Evolutionary conservation across 2,797 vertebrate genomes (phyloP), one percentile per base, ranked within the genome.

Genomic region (Onychomys torridus): DNA sequence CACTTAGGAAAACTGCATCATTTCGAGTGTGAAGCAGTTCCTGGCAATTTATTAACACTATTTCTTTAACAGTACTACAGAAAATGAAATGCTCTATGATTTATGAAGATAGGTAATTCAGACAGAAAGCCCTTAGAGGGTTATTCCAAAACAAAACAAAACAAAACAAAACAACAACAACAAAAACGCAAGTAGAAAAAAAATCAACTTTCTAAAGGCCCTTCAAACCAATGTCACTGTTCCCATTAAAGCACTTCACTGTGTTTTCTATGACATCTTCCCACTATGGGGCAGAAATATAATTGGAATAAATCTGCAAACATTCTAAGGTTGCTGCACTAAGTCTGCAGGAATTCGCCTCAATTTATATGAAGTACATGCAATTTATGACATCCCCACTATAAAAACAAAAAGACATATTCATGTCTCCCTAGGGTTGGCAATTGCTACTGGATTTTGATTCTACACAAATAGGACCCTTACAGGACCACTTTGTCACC

Each of bases 1-100:
- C 94, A 87, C 55, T 97, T 96, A 92, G 97, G 96, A 75, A 97
- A 88, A n/a, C 67, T 52, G 29, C 23, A 96, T 89, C 61, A 27
- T n/a, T 85, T 93, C 92, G 85, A 63, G 14, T 59, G 29, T 59
- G 21, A 96, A 67, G 6, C 49, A 57, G 82, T 79, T 90, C 16
- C 16, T n/a, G 19, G 25, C 90, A 69, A 90, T 90, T 93, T 57
- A 84, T 73, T 91, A 94, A 93, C 1, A 52, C 19, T 55, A 17
- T 65, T 93, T 61, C 25, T 76, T 29, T 87, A 61, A 93, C 93
- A n/a, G 8, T 49, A 29, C 11, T 46, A 76, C 61, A 86, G 67
- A 90, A 89, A 88, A 79, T 49, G 85, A 71, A 93, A 61, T 43
- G 55, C 77, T 49, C 90, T 86, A 91, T 92, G 46, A 79, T 94